phyloP scores from a whole-genome alignment of 2,888 invertebrate genomes.

The Sympetrum striolatum region DNA sequence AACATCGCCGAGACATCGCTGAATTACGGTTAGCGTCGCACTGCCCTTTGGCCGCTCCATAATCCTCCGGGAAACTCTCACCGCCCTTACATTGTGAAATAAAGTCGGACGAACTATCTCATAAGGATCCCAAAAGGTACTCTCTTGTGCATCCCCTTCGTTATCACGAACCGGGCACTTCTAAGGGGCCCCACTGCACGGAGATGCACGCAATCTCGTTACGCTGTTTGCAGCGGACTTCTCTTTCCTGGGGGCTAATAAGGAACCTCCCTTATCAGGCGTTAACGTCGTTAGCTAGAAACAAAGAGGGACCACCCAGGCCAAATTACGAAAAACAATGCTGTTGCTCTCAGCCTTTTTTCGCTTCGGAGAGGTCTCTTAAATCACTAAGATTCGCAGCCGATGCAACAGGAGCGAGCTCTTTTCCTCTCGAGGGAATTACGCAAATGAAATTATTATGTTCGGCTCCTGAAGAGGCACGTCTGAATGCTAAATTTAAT shows the following conservation, averaged over 20 bases:
- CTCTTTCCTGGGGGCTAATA: background rate
- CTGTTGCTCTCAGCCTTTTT: background rate
- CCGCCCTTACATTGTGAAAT: background rate
- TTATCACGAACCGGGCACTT: slow-evolving; percentile 9
- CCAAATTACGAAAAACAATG: background rate
- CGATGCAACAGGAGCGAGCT: background rate
- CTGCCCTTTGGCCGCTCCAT: background rate
- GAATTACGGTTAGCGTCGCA: background rate
- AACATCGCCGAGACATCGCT: background rate
- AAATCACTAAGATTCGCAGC: background rate
- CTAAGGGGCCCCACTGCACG: background rate
- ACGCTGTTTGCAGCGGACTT: background rate
- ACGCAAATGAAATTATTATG: background rate
- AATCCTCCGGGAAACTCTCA: background rate
- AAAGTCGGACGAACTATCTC: background rate
- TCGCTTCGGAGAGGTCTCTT: background rate
- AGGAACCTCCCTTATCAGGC: slow-evolving; percentile 35
- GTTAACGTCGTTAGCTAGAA: background rate
- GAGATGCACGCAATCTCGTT: background rate
- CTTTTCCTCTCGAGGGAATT: background rate
- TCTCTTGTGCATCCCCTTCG: background rate
- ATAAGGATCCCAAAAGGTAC: background rate
- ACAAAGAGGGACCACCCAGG: background rate
- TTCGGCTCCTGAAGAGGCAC: background rate
- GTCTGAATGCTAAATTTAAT: background rate